A percentile compares a stretch with the other conserved stretches of the same genome.
These are phyloP conservation scores for Cosmia trapezina DNA, from an alignment of 2,888 invertebrate species.

Conservation along the genomic window DNA sequence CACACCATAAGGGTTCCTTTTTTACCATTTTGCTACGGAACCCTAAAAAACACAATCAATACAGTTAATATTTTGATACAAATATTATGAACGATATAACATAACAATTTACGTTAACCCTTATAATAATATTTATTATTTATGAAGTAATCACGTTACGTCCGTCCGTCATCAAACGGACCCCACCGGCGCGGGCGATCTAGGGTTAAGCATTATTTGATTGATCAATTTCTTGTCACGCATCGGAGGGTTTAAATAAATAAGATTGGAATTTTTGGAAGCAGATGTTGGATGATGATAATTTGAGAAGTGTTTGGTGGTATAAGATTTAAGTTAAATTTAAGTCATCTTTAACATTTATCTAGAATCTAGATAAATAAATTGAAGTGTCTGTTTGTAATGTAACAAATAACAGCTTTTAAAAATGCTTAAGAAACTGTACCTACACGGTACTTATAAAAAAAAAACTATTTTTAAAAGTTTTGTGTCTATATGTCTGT, in stretches of 20 bases:
- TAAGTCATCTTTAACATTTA: no score
- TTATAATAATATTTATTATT: neutral
- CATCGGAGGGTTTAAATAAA: slow-evolving; percentile 22
- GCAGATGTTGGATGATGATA: neutral
- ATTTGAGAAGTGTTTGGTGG: neutral
- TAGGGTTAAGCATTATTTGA: slow-evolving; percentile 56
- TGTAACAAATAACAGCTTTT: no score
- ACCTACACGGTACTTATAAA: no score
- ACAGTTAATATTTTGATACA: no score
- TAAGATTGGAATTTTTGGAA: neutral
- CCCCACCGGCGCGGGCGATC: slow-evolving; percentile 27
- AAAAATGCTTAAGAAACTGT: no score
- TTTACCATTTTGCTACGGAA: no score
- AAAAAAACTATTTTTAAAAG: no score
- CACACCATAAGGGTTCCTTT: no score
- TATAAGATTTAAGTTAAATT: neutral
- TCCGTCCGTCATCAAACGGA: slow-evolving; percentile 20
- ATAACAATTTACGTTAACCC: slow-evolving; percentile 1
- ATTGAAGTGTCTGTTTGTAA: no score
- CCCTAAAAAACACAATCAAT: no score
- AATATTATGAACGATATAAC: neutral
- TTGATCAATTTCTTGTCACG: slow-evolving; percentile 39
- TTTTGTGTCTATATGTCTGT: no score
- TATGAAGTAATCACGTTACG: slow-evolving; percentile 21
- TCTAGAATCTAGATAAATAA: no score